Evolutionary conservation across 2,888 invertebrate genomes (phyloP).

Genomic region (Thera obeliscata): DNA sequence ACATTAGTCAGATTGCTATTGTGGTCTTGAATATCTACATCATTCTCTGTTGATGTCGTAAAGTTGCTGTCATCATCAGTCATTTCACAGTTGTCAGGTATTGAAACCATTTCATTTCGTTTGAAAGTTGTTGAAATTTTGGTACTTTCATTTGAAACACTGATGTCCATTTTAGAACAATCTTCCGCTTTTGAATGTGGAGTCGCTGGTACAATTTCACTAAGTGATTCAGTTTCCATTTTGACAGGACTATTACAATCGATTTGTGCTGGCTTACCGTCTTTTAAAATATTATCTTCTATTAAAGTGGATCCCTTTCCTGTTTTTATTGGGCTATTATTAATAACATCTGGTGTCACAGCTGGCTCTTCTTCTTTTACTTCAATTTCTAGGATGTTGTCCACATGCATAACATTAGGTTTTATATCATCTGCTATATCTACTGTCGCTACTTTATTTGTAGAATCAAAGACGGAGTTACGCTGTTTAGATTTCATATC

Average conservation of each 20-base stretch:
- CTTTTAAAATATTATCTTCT: neutral
- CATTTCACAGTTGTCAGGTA: conserved; percentile 25
- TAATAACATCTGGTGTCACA: neutral
- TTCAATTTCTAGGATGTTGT: conserved; percentile 3
- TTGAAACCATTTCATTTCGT: conserved; percentile 28
- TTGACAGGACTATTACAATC: conserved; percentile 8
- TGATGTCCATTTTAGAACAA: neutral
- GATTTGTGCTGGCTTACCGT: neutral
- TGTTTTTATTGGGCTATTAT: conserved; percentile 13
- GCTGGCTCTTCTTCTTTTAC: neutral
- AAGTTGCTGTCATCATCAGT: conserved; percentile 15
- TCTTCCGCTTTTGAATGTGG: conserved; percentile 1
- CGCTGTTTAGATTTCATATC: neutral
- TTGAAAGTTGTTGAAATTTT: conserved; percentile 12
- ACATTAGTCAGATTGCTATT: conserved; percentile 12
- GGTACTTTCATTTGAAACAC: neutral
- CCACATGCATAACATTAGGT: conserved; percentile 26
- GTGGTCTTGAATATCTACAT: conserved; percentile 12
- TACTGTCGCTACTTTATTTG: neutral
- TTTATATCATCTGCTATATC: conserved; percentile 7
- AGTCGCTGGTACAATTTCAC: conserved; percentile 3
- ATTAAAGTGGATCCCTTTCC: conserved; percentile 9
- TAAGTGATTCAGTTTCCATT: neutral
- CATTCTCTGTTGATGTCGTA: conserved; percentile 4
- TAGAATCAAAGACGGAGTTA: neutral